These are phyloP conservation scores for Terebella lapidaria DNA, from an alignment of 2,888 invertebrate species.

Conservation along the genomic window DNA sequence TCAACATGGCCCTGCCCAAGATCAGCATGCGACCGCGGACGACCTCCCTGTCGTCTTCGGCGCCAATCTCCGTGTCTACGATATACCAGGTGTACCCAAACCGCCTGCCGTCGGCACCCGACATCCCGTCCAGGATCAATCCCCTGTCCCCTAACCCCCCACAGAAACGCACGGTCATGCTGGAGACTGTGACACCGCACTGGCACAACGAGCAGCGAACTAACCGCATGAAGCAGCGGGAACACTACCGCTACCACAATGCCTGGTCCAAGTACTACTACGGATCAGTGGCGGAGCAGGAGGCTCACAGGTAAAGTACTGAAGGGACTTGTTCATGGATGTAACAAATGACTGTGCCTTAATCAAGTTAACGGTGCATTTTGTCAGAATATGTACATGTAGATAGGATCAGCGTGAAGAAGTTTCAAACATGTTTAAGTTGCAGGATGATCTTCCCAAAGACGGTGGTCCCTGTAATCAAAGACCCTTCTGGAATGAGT, in stretches of 20 bases:
- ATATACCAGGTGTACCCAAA: conserved; percentile 21
- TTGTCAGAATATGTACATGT: too few species aligned
- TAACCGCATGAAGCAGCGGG: conserved; percentile 43
- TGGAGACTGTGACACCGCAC: conserved; percentile 47
- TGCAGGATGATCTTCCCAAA: too few species aligned
- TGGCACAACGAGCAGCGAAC: conserved; percentile 44
- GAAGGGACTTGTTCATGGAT: too few species aligned
- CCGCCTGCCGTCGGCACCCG: conserved; percentile 18
- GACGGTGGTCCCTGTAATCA: too few species aligned
- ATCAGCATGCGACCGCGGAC: background rate
- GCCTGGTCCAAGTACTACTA: conserved; percentile 50
- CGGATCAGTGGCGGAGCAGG: conserved; percentile 45
- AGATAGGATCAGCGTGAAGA: too few species aligned
- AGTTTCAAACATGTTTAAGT: too few species aligned
- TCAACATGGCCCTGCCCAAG: too few species aligned
- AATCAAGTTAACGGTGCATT: too few species aligned
- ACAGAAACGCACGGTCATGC: conserved; percentile 34
- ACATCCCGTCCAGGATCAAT: conserved; percentile 33
- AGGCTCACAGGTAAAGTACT: conserved; percentile 46
- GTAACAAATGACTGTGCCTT: too few species aligned
- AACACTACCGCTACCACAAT: conserved; percentile 47
- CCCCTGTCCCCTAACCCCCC: conserved; percentile 43
- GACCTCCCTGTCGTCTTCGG: background rate
- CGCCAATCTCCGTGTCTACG: conserved; percentile 2
- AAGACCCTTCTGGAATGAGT: too few species aligned